Conservation (phyloP, 1,140 invertebrate genomes). For the Pseudomyrmex dendroicus region DNA sequence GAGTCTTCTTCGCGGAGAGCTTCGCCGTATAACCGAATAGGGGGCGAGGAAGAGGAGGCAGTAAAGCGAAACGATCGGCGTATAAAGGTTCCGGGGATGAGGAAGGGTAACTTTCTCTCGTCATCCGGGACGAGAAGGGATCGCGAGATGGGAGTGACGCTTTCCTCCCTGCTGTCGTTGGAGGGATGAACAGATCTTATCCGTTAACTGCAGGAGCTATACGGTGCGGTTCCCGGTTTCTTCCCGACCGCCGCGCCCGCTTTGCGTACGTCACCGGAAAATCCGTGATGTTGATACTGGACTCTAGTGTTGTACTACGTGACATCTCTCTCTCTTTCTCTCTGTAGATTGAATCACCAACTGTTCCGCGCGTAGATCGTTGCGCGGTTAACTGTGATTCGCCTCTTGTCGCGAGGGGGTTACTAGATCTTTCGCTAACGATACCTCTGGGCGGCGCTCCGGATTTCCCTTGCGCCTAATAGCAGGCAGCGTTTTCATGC, state of each 20-base stretch:
- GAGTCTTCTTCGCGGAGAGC: not conserved
- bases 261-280: conserved; percentile 57
- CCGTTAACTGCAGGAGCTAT: conserved; percentile 65
- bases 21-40: conserved; percentile 54
- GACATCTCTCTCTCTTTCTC: conserved; percentile 19
- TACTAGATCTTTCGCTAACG: not conserved
- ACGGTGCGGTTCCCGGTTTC: conserved; percentile 12
- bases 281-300: conserved; percentile 64
- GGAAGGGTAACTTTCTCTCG: conserved; percentile 54
- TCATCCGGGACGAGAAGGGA: conserved; percentile 42
- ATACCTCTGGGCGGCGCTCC: not conserved
- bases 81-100: conserved; percentile 66
- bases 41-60: not conserved
- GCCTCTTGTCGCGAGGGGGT: conserved; percentile 3
- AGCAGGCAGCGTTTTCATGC: not conserved
- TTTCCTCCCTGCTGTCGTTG: conserved; percentile 13
- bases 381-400: conserved; percentile 41
- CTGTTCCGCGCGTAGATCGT: not conserved
- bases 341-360: conserved; percentile 58
- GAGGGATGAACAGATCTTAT: conserved; percentile 76
- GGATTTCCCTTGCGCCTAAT: not conserved
- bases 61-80: conserved; percentile 73
- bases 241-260: conserved; percentile 27
- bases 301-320: conserved; percentile 5
- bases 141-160: conserved; percentile 71